Percentiles rank a stretch among this genome's conserved stretches.
phyloP scores from a whole-genome alignment of 23 tunicate species.

The Ciona savignyi region DNA sequence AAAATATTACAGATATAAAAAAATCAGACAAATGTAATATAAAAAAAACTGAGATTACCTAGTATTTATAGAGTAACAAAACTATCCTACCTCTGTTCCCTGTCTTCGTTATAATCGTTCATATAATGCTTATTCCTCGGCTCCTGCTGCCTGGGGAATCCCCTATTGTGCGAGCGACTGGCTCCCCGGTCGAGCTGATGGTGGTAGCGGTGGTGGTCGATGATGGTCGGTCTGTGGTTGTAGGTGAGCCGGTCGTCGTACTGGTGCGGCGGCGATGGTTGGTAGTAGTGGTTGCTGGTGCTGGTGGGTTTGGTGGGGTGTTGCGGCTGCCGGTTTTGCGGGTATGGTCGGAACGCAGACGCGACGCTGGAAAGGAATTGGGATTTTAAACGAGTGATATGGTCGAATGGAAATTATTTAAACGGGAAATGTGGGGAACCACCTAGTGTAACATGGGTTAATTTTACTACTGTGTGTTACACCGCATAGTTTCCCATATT shows the following conservation, averaged over 20 bases:
- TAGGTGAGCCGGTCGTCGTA: not conserved
- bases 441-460: too few species aligned
- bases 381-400: too few species aligned
- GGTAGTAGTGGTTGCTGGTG: conserved; percentile 6
- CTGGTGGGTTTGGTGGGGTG: not conserved
- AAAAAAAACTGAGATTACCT: too few species aligned
- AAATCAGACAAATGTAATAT: too few species aligned
- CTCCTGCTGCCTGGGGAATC: not conserved
- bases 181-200: conserved; percentile 12
- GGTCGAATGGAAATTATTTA: too few species aligned
- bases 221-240: conserved; percentile 3
- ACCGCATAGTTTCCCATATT: too few species aligned
- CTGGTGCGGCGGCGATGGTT: conserved; percentile 4
- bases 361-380: conserved; percentile 29
- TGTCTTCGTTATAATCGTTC: not conserved
- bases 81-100: not conserved
- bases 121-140: not conserved
- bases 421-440: too few species aligned
- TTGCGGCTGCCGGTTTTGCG: conserved; percentile 31
- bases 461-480: too few species aligned
- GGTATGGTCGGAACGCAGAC: conserved; percentile 90
- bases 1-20: too few species aligned
- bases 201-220: conserved; percentile 18
- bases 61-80: too few species aligned
- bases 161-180: not conserved